Evolutionary conservation across 2,888 invertebrate genomes (phyloP), one percentile per base, ranked within the genome.

Genomic region (Stenchaetothrips biformis): DNA sequence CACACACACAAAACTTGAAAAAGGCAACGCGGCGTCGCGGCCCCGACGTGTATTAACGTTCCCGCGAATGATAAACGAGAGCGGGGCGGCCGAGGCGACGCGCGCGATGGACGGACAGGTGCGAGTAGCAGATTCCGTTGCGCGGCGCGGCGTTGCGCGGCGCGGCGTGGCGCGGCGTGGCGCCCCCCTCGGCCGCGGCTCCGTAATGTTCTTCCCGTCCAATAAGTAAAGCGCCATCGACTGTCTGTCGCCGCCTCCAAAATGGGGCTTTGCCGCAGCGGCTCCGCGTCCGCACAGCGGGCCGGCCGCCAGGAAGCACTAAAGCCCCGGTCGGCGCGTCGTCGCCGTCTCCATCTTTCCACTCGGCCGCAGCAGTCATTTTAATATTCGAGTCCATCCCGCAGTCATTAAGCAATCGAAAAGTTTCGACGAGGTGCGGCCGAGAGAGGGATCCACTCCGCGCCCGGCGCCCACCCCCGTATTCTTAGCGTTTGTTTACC

Each of bases 51-150:
- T 74, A 74, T 74, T 74, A 74, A 74, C 67, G 67, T 74, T 74
- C 67, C 25, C 67, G 67, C 67, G 67, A 74, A 74, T 74, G 67
- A 74, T 74, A 74, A 74, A 74, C 67, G 67, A 74, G 67, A 37
- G 37, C 37, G 4, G 37, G 37, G 37, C 37, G 37, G 37, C 37
- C 37, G 37, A 4, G 37, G 37, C 37, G 37, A 37, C 37, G 37
- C 37, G 37, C 37, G 2, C 37, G 37, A 37, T 37, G 37, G 37
- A 37, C 37, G 37, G 37, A 37, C 37, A 37, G 37, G 37, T 37
- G 37, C 37, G 37, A 37, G 37, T 37, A 37, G 37, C 37, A 37
- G 37, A 37, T 37, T 37, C 37, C 37, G 37, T 37, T 37, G 37
- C 37, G 37, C 2, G 37, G 37, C 37, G 4, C 4, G 37, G 59